Percentiles rank a stretch among this genome's conserved stretches.
Conservation (phyloP, 2,888 invertebrate species). For the Philopedon plagiatum region DNA sequence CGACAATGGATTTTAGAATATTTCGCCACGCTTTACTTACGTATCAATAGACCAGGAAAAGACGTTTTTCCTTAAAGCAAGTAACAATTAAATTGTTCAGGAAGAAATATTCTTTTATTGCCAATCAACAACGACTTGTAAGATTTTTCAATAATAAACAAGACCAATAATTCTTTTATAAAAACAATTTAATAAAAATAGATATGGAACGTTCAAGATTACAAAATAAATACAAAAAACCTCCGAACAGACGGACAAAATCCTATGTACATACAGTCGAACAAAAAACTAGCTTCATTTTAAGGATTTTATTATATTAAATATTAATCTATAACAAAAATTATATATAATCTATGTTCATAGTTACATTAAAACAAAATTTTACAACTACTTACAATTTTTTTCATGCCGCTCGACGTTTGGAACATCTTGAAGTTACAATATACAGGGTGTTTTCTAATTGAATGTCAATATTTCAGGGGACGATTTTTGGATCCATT, state of each 20-base stretch:
- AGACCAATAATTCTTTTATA: constrained; percentile 47
- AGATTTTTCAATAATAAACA: constrained; percentile 31
- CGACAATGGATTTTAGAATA: no score
- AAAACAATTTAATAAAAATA: constrained; percentile 60
- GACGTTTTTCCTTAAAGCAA: background rate
- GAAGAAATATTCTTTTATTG: background rate
- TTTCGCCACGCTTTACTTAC: no score
- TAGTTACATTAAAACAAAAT: constrained; percentile 65
- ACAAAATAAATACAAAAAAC: constrained; percentile 61
- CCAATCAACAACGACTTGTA: background rate
- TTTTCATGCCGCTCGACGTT: constrained; percentile 3
- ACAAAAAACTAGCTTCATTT: constrained; percentile 58
- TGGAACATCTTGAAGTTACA: background rate
- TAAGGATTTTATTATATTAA: constrained; percentile 64
- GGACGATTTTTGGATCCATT: no score
- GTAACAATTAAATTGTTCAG: background rate
- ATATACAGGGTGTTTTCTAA: background rate
- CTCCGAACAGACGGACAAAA: constrained; percentile 54
- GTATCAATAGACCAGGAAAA: background rate
- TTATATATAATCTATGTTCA: constrained; percentile 65
- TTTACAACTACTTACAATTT: constrained; percentile 68
- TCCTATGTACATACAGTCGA: constrained; percentile 56
- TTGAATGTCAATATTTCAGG: no score
- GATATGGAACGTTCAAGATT: constrained; percentile 58
- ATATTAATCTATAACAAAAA: constrained; percentile 68